phyloP scores from a whole-genome alignment of 2,113 vertebrate species.

The Clinocottus analis region DNA sequence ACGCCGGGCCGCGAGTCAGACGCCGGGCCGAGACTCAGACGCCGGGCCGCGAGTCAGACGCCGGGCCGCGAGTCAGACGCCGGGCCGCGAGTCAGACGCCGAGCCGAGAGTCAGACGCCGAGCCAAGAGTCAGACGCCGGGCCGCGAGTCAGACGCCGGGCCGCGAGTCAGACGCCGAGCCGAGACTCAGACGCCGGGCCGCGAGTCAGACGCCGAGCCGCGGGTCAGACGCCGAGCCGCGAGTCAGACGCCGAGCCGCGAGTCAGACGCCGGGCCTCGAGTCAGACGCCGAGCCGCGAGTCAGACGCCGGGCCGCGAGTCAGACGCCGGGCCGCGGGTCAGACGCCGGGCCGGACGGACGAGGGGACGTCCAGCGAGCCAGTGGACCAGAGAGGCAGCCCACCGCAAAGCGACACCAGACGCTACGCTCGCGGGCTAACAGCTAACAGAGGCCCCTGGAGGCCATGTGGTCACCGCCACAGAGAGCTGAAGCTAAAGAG shows the following conservation, averaged over 20 bases:
- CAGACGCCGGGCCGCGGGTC: slow-evolving; percentile 37
- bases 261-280: slow-evolving; percentile 42
- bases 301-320: slow-evolving; percentile 38
- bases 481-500: slow-evolving; percentile 28
- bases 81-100: slow-evolving; percentile 39
- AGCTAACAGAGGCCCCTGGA: slow-evolving; percentile 50
- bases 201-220: slow-evolving; percentile 36
- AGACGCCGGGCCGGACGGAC: slow-evolving; percentile 35
- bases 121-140: no score
- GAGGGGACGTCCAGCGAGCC: slow-evolving; percentile 21
- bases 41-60: slow-evolving; percentile 38
- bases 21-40: slow-evolving; percentile 38
- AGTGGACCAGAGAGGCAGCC: slow-evolving; percentile 34
- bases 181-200: slow-evolving; percentile 42
- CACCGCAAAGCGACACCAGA: slow-evolving; percentile 48
- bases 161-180: no score
- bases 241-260: slow-evolving; percentile 39
- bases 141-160: slow-evolving; percentile 38
- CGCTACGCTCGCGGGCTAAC: slow-evolving; percentile 47
- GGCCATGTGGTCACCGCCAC: slow-evolving; percentile 39
- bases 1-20: slow-evolving; percentile 42
- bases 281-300: no score
- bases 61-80: slow-evolving; percentile 38
- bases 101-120: no score
- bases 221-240: slow-evolving; percentile 39